A percentile compares a stretch with the other conserved stretches of the same genome.
Conservation (phyloP, 2,113 vertebrate genomes). For the Entosphenus tridentatus region DNA sequence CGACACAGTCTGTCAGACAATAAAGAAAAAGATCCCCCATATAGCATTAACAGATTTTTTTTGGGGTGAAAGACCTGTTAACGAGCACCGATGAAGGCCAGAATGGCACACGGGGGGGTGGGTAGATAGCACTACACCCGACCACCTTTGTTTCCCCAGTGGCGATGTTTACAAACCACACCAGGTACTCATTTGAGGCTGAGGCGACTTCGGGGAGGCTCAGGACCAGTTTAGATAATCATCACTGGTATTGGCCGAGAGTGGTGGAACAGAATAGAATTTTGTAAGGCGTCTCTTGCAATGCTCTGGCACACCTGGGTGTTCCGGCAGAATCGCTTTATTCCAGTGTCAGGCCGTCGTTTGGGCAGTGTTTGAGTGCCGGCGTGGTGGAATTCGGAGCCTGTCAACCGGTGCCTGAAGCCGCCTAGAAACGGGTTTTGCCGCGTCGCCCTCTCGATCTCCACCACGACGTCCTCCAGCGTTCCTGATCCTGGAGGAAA, state of each 20-base stretch:
- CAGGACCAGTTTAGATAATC: too few relatives aligned
- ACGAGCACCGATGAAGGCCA: too few relatives aligned
- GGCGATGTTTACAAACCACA: too few relatives aligned
- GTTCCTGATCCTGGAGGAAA: conserved; percentile 17
- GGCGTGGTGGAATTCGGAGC: conserved; percentile 52
- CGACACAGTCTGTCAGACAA: conserved; percentile 27
- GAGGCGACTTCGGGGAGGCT: too few relatives aligned
- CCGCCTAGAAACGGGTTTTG: conserved; percentile 61
- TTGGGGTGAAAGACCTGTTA: too few relatives aligned
- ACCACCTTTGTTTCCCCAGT: too few relatives aligned
- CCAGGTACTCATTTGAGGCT: too few relatives aligned
- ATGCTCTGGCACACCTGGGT: conserved; percentile 37
- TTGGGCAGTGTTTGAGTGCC: conserved; percentile 43
- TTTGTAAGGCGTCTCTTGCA: neutral
- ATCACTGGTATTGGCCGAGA: too few relatives aligned
- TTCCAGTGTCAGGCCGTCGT: conserved; percentile 20
- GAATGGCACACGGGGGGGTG: too few relatives aligned
- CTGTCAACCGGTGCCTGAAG: conserved; percentile 42
- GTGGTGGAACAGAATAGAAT: too few relatives aligned
- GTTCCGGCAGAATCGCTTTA: conserved; percentile 28
- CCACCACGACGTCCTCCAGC: conserved; percentile 33
- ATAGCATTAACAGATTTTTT: conserved; percentile 4
- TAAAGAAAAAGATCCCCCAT: conserved; percentile 12
- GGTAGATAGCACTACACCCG: too few relatives aligned
- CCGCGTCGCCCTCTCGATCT: conserved; percentile 34